Base-by-base conservation (phyloP, 2,888 invertebrate species). In the Caradrina kadenii region DNA sequence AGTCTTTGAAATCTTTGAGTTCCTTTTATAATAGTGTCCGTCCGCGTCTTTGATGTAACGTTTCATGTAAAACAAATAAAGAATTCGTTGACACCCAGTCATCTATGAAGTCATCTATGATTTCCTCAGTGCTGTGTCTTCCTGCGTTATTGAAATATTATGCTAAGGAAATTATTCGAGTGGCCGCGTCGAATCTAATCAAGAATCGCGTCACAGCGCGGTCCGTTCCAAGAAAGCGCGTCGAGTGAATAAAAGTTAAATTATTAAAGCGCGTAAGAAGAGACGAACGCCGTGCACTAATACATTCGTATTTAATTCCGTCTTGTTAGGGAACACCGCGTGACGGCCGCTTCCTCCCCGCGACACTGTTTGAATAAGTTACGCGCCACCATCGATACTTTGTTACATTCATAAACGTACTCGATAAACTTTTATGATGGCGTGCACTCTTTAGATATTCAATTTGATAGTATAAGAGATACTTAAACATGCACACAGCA, bases 241-340 rank as follows among this genome's bases (percentile, higher is more conserved):
- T 87, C 86, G 86, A 84, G 82, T 91, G 92, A 92, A 93, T 94
- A 90, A 90, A 91, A 89, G 89, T 87, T 86, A 91, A 92, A 92
- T 92, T 90, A 93, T 92, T 91, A 90, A 90, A 88, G 89, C 86
- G 86, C 86, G 90, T 91, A 91, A 93, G 88, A 88, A 88, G 89
- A 91, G 87, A 88, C 86, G 84, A 80, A 81, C 80, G 65, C 77
- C 69, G 76, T 79, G 77, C 80, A 87, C 89, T 91, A 91, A 92
- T 91, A 91, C 92, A 90, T 90, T 91, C 87, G 92, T 93, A 93
- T 94, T 93, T 94, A 93, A 94, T 93, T 93, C 92, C 88, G 93
- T 93, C 94, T 93, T 90, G 93, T 91, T 91, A 89, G 90, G 88
- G 87, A 85, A 87, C 89, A 86, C 85, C 81, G 86, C 90, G 92